Conservation (phyloP, 2,888 invertebrate species). For the Sinhomidia bicolor region DNA sequence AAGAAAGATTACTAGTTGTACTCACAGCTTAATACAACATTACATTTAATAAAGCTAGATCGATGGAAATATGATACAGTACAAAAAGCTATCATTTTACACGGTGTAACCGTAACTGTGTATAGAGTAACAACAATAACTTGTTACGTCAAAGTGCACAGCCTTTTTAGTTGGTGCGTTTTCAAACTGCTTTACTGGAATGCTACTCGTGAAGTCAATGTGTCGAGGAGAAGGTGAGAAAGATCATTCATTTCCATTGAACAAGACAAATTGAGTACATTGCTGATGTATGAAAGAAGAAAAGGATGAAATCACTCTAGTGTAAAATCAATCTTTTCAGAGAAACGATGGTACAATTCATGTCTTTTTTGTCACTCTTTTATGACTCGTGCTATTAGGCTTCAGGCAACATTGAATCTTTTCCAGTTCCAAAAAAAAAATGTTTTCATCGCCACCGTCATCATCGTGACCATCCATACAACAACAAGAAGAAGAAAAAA, state of each 20-base stretch:
- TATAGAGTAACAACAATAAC: neutral
- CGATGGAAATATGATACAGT: too few relatives aligned
- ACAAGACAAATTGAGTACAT: conserved; percentile 58
- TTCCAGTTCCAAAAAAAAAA: conserved; percentile 9
- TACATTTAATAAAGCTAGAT: too few relatives aligned
- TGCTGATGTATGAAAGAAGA: conserved; percentile 16
- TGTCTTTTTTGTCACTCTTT: conserved; percentile 64
- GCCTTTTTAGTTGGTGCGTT: neutral
- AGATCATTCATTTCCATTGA: conserved; percentile 55
- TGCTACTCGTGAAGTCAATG: conserved; percentile 24
- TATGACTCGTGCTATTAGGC: conserved; percentile 79
- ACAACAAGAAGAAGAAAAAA: too few relatives aligned
- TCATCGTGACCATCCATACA: neutral
- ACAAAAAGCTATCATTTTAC: neutral
- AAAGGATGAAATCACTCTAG: conserved; percentile 73
- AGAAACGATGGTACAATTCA: conserved; percentile 60
- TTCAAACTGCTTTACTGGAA: neutral
- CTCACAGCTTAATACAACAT: too few relatives aligned
- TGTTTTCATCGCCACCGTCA: conserved; percentile 6
- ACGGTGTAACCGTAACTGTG: neutral
- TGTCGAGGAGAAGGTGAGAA: conserved; percentile 34
- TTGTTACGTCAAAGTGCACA: neutral
- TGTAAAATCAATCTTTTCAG: conserved; percentile 80
- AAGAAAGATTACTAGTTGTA: too few relatives aligned
- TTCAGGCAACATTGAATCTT: conserved; percentile 53